Base-by-base conservation (phyloP, 2,797 vertebrate species). In the Poeciliopsis presidionis region DNA sequence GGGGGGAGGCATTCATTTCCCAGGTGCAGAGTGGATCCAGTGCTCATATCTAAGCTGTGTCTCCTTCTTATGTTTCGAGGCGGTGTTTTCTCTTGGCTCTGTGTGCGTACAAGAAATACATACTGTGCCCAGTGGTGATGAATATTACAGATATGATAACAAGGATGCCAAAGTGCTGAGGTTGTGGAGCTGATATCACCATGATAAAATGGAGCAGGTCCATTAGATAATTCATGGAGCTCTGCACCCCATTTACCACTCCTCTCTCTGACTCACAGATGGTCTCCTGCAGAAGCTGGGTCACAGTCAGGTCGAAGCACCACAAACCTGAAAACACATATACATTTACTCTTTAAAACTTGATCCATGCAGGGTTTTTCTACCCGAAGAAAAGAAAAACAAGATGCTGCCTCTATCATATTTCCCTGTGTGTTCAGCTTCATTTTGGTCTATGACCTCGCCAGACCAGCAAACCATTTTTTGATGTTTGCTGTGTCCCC, bases 221-320 rank as follows among this genome's bases (percentile, higher is more conserved):
- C 95, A 95, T 96, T 85, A 97, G 92, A 85, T 96, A 96, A 83
- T 96, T 96, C 95, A 97, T 95, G 13, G 96, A 97, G 90, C 96
- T 96, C 89, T 97, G 96, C 72, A 97, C 92, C 2, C 95, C 91
- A 0, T 96, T 97, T 8, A 97, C 94, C 51, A 96, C 90, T 1
- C 96, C 96, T 51, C 91, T 72, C 85, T 97, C 95, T 0, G 92
- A 96, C 92, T 96, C 96, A 51, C 94, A 92, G 90, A 96, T 96
- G 90, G 90, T 96, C 91, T 96, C 95, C 89, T 95, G 94, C 81
- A 96, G 92, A 76, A 96, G 93, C 82, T 96, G 95, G 7, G 93
- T 97, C 87, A 95, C 87, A 0, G 90, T 97, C 87, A 96, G 88
- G 88, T 96, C 96, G 81, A 96, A 96, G 76, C 94, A 95, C 94